Percentiles rank a stretch among this genome's conserved stretches.
phyloP scores from a whole-genome alignment of 2,113 vertebrate species.

The Cynocephalus volans region DNA sequence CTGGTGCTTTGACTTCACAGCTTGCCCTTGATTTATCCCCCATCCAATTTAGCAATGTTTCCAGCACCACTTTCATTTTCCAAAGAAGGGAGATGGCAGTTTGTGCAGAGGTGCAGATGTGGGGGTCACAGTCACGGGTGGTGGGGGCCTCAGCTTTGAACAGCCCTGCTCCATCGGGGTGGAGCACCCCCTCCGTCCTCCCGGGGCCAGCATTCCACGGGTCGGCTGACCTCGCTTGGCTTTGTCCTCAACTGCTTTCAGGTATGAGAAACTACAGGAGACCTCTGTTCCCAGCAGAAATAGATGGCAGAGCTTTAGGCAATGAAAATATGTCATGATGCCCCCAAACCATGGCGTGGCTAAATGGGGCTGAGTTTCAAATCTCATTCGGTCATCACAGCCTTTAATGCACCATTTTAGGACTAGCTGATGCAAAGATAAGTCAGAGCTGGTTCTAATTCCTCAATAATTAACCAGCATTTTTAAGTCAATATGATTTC shows the following conservation, averaged over 20 bases:
- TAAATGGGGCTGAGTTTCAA: neutral
- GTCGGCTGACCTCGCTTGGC: neutral
- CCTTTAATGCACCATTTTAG: neutral
- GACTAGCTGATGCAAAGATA: neutral
- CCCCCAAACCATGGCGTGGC: neutral
- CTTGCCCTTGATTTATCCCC: neutral
- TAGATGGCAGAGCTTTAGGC: neutral
- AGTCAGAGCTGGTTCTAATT: neutral
- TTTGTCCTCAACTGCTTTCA: conserved; percentile 39
- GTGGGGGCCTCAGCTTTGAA: neutral
- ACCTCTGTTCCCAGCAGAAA: neutral
- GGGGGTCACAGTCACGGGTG: neutral
- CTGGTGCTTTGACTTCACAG: neutral
- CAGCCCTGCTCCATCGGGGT: neutral
- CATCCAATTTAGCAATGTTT: neutral
- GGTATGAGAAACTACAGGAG: neutral
- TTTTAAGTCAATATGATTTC: neutral
- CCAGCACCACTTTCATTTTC: neutral
- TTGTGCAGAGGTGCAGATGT: neutral
- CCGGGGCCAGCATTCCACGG: accelerated
- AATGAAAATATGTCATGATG: neutral
- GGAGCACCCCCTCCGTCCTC: neutral
- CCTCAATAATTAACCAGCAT: neutral
- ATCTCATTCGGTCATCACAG: neutral
- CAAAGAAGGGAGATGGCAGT: neutral